A percentile compares a stretch with the other conserved stretches of the same genome.
These are phyloP conservation scores for Therioaphis trifolii DNA, from an alignment of 2,888 invertebrate species.

Conservation along the genomic window DNA sequence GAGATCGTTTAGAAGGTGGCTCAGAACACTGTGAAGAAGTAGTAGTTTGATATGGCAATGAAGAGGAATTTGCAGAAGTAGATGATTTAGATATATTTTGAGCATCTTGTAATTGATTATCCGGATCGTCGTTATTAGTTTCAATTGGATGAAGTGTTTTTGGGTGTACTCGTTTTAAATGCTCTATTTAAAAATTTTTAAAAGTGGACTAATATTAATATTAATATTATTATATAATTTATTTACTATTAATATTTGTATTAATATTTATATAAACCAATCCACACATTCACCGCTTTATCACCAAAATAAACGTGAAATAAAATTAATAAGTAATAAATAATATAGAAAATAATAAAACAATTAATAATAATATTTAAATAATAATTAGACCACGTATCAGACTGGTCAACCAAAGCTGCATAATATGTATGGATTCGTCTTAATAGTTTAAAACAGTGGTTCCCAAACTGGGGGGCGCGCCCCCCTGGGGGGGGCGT, in stretches of 20 bases:
- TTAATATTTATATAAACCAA: neutral
- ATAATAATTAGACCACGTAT: constrained; percentile 28
- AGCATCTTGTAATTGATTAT: constrained; percentile 26
- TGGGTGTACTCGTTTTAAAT: constrained; percentile 21
- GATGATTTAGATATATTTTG: neutral
- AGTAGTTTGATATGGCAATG: neutral
- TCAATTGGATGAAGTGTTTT: neutral
- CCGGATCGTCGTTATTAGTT: constrained; percentile 5
- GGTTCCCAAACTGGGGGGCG: too few relatives aligned
- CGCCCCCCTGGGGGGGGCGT: too few relatives aligned
- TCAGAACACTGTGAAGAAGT: constrained; percentile 27
- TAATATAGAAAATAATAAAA: constrained; percentile 24
- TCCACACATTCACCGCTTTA: constrained; percentile 11
- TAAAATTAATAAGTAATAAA: constrained; percentile 32
- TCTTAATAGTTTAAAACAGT: too few relatives aligned
- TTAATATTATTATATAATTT: constrained; percentile 19
- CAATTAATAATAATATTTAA: constrained; percentile 11
- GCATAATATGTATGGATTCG: constrained; percentile 21
- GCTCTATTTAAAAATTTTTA: neutral
- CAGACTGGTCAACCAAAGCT: constrained; percentile 17
- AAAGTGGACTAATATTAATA: constrained; percentile 12
- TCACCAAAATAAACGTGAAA: constrained; percentile 15
- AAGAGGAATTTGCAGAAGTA: constrained; percentile 7
- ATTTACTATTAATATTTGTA: neutral
- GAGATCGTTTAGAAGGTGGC: constrained; percentile 21